Evolutionary conservation across 2,113 vertebrate genomes (phyloP).

Genomic region (Raja brachyura): DNA sequence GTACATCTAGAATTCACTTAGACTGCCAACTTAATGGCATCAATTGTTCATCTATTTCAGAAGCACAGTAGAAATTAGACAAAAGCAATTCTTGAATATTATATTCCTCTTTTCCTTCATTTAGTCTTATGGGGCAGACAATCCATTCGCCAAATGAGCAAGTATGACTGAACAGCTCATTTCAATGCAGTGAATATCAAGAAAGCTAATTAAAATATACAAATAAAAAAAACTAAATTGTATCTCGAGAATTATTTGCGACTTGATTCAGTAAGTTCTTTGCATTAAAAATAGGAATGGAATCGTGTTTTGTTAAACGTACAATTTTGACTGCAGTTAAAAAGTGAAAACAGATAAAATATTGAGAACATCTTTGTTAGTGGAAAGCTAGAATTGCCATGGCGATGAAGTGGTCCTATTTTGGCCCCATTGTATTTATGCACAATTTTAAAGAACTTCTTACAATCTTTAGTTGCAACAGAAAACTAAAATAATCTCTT

Average conservation of each 20-base stretch:
- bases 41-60: background rate
- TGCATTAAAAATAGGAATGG: no score
- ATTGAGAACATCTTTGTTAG: background rate
- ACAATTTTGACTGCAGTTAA: background rate
- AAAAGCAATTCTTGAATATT: no score
- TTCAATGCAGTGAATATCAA: background rate
- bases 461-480: background rate
- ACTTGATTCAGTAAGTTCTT: background rate
- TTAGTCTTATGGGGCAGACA: background rate
- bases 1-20: background rate
- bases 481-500: background rate
- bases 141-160: constrained; percentile 3
- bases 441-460: background rate
- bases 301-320: background rate
- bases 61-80: background rate
- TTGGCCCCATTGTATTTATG: background rate
- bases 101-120: background rate
- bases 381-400: background rate
- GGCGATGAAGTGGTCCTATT: background rate
- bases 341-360: background rate
- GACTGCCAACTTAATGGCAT: background rate
- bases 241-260: no score
- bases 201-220: background rate
- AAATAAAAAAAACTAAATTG: background rate
- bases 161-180: background rate